Percentiles rank a stretch among this genome's conserved stretches.
These are phyloP conservation scores for Sinocyclocheilus maitianheensis DNA, from an alignment of 2,113 vertebrate species.

Conservation along the genomic window DNA sequence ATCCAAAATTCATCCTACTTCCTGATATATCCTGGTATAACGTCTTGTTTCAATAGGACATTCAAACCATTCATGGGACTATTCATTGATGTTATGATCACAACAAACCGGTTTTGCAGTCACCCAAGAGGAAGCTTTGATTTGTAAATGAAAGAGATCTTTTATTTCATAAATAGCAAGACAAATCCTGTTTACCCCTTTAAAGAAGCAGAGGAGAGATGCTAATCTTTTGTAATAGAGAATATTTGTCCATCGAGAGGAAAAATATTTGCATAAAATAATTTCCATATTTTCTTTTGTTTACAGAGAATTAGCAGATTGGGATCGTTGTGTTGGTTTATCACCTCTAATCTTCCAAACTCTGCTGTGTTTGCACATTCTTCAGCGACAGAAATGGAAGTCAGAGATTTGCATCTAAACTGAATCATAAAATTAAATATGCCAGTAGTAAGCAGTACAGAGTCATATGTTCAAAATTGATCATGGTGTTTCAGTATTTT, in stretches of 20 bases:
- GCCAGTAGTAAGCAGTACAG: neutral
- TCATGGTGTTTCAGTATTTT: neutral
- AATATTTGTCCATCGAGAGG: slow-evolving; percentile 5
- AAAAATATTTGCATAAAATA: slow-evolving; percentile 2
- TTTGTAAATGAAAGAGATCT: slow-evolving; percentile 6
- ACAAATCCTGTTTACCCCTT: slow-evolving; percentile 22
- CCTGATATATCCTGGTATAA: neutral
- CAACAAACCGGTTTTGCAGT: neutral
- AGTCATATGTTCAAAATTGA: neutral
- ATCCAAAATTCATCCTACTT: neutral
- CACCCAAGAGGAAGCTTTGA: neutral
- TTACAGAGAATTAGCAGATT: slow-evolving; percentile 28
- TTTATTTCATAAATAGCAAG: neutral
- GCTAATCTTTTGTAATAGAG: slow-evolving; percentile 5
- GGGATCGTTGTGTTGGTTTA: neutral
- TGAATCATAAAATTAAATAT: neutral
- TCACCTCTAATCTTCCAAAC: neutral
- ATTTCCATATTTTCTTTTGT: slow-evolving; percentile 30
- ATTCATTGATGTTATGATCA: neutral
- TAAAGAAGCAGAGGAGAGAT: neutral
- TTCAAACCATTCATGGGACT: neutral
- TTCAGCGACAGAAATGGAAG: neutral
- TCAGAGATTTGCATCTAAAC: neutral
- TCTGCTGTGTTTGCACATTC: slow-evolving; percentile 23
- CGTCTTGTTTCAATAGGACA: neutral